Conservation (phyloP, 2,113 vertebrate species). For the Salminus brasiliensis region DNA sequence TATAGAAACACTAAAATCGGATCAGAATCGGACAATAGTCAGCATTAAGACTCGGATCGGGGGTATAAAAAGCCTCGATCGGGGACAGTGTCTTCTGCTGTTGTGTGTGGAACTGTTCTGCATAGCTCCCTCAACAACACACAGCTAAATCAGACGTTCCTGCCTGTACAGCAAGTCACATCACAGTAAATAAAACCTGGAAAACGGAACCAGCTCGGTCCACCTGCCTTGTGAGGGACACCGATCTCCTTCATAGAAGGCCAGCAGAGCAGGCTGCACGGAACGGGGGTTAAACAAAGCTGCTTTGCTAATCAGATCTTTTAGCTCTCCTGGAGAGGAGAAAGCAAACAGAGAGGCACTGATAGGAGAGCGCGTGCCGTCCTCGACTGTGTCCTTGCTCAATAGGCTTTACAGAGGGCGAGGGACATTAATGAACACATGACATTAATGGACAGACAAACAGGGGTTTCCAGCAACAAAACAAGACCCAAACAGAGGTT, state of each 20-base stretch:
- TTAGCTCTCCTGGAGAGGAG: not conserved
- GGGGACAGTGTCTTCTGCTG: too few species aligned
- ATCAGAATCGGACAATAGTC: too few species aligned
- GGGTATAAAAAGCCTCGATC: too few species aligned
- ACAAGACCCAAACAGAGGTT: not conserved
- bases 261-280: not conserved
- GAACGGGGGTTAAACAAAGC: not conserved
- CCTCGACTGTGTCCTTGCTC: not conserved
- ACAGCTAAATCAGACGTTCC: too few species aligned
- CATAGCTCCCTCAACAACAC: too few species aligned
- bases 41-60: too few species aligned
- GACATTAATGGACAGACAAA: not conserved
- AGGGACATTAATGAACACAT: constrained; percentile 24
- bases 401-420: not conserved
- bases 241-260: not conserved
- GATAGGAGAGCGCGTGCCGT: not conserved
- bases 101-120: too few species aligned
- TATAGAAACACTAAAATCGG: too few species aligned
- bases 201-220: not conserved
- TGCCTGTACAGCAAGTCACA: not conserved
- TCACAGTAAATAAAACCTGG: not conserved
- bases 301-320: constrained; percentile 6
- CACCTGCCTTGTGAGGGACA: not conserved
- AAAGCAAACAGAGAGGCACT: not conserved
- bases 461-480: not conserved